Evolutionary conservation across 2,888 invertebrate species (phyloP), one percentile per base, ranked within the genome.

Genomic region (Hyposoter dolosus): DNA sequence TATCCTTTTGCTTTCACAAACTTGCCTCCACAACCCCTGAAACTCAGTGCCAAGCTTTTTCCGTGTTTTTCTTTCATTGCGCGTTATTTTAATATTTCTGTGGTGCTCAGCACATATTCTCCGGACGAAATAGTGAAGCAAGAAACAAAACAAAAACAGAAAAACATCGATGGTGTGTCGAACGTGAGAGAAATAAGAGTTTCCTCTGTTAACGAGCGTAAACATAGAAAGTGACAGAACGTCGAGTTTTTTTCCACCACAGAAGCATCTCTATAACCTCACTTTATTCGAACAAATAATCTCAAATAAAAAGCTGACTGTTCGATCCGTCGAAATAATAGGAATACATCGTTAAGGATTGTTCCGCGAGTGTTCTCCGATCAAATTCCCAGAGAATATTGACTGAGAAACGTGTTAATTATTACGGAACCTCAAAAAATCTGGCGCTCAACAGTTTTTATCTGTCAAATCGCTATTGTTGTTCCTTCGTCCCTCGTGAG

Each of bases 201-300:
- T 45, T 23, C 23, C 43, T 60, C 45, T 45, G 32, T 40, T 6
- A 15, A 56, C 82, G 83, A 89, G 86, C 68, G 90, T 92, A 92
- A 91, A 63, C 63, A 76, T 28, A n/a, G 63, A 77, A 90, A 90
- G 90, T 93, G 92, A 92, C 92, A 92, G 92, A 90, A 88, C 84
- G 88, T 79, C 84, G 82, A 80, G 28, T 82, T 84, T 66, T 77
- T 65, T 79, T 56, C 5, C 28, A 15, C 47, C 32, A 71, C 15
- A 74, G 53, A 60, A 53, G 23, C 32, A 81, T 63, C 35, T 69
- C 71, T 83, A n/a, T n/a, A 78, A 83, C 78, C 78, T 77, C 78
- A 83, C 47, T 66, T 66, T 66, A 5, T 56, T 45, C 69, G 19
- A 53, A 0, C 7, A 45, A 60, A 23, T 17, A 28, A 35, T 45